These are phyloP conservation scores for Tautogolabrus adspersus DNA, from an alignment of 2,113 vertebrate genomes.

Conservation along the genomic window DNA sequence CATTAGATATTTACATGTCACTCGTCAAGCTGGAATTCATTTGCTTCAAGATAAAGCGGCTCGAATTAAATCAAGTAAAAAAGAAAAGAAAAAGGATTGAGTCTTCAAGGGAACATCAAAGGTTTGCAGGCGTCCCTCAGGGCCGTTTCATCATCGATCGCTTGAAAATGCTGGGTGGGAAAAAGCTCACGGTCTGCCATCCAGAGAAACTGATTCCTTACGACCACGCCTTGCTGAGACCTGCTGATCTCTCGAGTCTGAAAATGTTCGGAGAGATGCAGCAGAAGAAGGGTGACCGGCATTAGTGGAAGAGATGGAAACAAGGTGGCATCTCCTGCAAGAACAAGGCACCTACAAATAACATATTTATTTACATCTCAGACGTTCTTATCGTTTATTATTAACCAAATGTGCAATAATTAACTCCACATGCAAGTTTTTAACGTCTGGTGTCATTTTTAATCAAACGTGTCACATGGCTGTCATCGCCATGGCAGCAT, in stretches of 20 bases:
- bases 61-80: slow-evolving; percentile 53
- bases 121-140: slow-evolving; percentile 60
- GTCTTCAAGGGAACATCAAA: slow-evolving; percentile 73
- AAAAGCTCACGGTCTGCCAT: slow-evolving; percentile 38
- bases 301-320: slow-evolving; percentile 12
- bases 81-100: slow-evolving; percentile 45
- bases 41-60: slow-evolving; percentile 57
- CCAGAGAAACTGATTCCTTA: slow-evolving; percentile 44
- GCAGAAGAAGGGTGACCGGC: slow-evolving; percentile 17
- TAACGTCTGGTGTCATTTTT: slow-evolving; percentile 24
- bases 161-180: slow-evolving; percentile 68
- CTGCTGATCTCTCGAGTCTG: slow-evolving; percentile 55
- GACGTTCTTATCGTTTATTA: neutral
- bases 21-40: slow-evolving; percentile 52
- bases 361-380: neutral
- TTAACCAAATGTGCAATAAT: neutral
- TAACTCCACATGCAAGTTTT: slow-evolving; percentile 4
- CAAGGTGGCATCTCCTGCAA: slow-evolving; percentile 29
- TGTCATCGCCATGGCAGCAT: slow-evolving; percentile 42
- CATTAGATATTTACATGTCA: slow-evolving; percentile 30
- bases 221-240: slow-evolving; percentile 42
- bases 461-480: slow-evolving; percentile 12
- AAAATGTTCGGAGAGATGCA: slow-evolving; percentile 36
- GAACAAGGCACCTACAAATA: slow-evolving; percentile 4
- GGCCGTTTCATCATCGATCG: slow-evolving; percentile 60